A percentile compares a stretch with the other conserved stretches of the same genome.
Conservation (phyloP, 2,888 invertebrate genomes). For the Nomada fucata region DNA sequence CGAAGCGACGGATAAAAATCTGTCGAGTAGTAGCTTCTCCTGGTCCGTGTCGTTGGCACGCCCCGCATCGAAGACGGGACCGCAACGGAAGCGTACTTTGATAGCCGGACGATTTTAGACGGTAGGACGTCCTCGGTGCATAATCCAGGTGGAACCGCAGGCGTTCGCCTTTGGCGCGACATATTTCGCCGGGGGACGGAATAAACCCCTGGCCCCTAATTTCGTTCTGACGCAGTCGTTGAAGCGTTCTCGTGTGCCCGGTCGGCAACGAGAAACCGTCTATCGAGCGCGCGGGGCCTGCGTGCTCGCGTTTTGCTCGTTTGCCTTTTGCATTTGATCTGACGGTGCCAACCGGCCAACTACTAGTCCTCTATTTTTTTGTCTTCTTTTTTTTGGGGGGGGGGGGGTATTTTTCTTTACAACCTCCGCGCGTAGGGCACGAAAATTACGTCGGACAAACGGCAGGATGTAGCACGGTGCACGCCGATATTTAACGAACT, state of each 20-base stretch:
- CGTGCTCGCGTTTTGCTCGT: constrained; percentile 22
- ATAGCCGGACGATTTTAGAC: constrained; percentile 76
- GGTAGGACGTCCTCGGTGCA: constrained; percentile 71
- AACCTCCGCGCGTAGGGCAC: not conserved
- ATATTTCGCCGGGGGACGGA: constrained; percentile 76
- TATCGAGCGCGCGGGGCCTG: not conserved
- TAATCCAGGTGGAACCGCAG: constrained; percentile 73
- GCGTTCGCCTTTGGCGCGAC: constrained; percentile 62
- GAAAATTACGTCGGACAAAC: constrained; percentile 51
- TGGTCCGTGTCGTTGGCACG: not conserved
- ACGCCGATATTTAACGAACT: constrained; percentile 7
- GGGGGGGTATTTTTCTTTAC: no score
- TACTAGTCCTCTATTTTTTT: constrained; percentile 49
- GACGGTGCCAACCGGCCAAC: not conserved
- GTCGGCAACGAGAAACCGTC: not conserved
- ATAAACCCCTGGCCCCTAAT: constrained; percentile 70
- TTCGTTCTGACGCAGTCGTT: constrained; percentile 53
- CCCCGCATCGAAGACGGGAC: not conserved
- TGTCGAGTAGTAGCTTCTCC: constrained; percentile 7
- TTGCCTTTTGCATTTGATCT: constrained; percentile 40
- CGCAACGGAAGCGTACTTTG: constrained; percentile 67
- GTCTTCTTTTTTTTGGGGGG: no score
- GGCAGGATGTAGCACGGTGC: constrained; percentile 44
- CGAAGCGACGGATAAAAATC: constrained; percentile 31
- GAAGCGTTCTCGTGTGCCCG: constrained; percentile 53